These are phyloP conservation scores for Drosophila gaucha DNA, from an alignment of 2,888 invertebrate genomes.

Conservation along the genomic window DNA sequence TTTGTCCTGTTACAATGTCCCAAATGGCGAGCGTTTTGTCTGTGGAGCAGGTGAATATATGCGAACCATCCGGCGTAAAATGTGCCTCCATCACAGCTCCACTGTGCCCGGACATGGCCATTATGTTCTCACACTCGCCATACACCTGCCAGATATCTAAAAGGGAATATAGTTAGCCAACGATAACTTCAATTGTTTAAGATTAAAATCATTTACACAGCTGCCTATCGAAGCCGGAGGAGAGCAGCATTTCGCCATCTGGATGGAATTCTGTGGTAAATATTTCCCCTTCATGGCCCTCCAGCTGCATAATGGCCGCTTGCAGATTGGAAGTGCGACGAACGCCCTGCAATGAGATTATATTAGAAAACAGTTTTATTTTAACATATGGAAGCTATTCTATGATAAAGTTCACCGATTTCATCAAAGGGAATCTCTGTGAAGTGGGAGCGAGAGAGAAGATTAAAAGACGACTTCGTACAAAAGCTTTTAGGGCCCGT, in stretches of 20 bases:
- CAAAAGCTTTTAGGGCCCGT: too few relatives aligned
- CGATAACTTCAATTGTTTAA: rapidly evolving
- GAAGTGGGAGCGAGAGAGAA: too few relatives aligned
- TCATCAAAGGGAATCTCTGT: too few relatives aligned
- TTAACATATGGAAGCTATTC: too few relatives aligned
- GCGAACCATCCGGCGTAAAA: conserved; percentile 93
- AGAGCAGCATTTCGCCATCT: conserved; percentile 96
- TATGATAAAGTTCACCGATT: too few relatives aligned
- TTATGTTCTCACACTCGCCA: conserved; percentile 98
- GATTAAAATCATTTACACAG: conserved; percentile 94
- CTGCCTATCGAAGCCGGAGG: conserved; percentile 97
- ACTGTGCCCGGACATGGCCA: conserved; percentile 96
- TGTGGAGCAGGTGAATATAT: conserved; percentile 95
- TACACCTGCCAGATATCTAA: conserved; percentile 97
- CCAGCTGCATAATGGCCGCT: conserved; percentile 97
- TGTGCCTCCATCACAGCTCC: conserved; percentile 98
- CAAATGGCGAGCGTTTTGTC: conserved; percentile 98
- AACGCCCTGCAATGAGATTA: conserved; percentile 86
- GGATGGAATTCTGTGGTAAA: conserved; percentile 97
- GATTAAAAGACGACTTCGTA: too few relatives aligned
- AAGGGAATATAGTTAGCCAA: conserved; percentile 59
- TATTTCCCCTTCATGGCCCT: conserved; percentile 98
- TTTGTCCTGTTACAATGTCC: conserved; percentile 95
- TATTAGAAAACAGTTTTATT: background rate
- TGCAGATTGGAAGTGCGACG: conserved; percentile 94